phyloP scores from a whole-genome alignment of 2,113 vertebrate genomes.

The Puma concolor region DNA sequence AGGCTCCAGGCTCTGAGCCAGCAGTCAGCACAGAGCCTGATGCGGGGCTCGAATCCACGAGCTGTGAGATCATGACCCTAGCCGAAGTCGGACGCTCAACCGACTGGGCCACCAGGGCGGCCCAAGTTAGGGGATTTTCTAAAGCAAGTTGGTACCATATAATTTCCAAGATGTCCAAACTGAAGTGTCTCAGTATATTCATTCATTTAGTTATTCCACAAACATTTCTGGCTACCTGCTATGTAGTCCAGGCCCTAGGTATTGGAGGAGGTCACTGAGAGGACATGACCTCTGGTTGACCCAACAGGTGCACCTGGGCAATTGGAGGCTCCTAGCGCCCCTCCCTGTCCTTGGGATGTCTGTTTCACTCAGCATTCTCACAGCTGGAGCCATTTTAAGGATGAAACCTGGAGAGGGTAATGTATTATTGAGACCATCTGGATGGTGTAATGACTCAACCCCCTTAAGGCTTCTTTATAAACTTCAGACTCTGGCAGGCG shows the following conservation, averaged over 20 bases:
- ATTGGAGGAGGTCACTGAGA: not conserved
- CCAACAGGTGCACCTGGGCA: not conserved
- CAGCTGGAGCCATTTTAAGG: not conserved
- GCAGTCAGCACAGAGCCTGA: no score
- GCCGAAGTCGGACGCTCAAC: no score
- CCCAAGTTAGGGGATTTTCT: not conserved
- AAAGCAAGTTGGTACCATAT: not conserved
- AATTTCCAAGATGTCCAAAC: slow-evolving; percentile 9
- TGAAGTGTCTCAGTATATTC: not conserved
- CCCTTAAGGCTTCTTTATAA: not conserved
- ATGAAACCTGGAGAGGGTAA: not conserved
- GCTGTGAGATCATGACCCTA: no score
- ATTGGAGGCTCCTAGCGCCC: not conserved
- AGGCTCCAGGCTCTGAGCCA: no score
- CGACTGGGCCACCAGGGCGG: no score
- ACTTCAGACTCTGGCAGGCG: not conserved
- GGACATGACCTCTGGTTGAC: not conserved
- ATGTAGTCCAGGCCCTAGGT: not conserved
- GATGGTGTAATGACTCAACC: not conserved
- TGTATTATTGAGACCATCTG: not conserved
- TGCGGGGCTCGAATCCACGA: no score
- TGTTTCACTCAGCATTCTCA: accelerated
- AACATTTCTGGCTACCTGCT: not conserved
- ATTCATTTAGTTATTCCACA: not conserved
- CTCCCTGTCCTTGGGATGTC: not conserved